These are phyloP conservation scores for Orchestia grillus DNA, from an alignment of 1,140 invertebrate species.

Conservation along the genomic window DNA sequence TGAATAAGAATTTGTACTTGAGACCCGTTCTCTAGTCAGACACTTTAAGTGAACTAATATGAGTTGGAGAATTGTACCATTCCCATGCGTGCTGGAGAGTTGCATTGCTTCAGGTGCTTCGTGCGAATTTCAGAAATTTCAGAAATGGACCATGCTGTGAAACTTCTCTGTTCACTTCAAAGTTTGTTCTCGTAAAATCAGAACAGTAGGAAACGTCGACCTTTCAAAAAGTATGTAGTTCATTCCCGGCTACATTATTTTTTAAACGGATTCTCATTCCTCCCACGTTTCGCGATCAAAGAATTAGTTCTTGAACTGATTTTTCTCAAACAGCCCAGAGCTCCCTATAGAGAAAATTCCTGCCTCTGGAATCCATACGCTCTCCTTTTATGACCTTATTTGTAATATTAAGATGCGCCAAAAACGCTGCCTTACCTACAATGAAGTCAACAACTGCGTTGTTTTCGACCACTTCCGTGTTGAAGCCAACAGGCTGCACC, in stretches of 20 bases:
- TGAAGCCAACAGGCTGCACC: not conserved
- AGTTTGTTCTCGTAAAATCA: not conserved
- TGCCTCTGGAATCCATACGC: not conserved
- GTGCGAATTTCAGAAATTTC: not conserved
- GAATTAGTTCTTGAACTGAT: no score
- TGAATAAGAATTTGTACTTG: not conserved
- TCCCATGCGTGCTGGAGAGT: not conserved
- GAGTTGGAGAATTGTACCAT: not conserved
- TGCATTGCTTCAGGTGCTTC: no score
- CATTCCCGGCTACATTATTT: no score
- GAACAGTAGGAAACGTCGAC: not conserved
- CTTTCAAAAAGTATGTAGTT: no score
- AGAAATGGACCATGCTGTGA: not conserved
- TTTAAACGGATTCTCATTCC: not conserved
- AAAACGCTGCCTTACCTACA: not conserved
- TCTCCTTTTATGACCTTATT: not conserved
- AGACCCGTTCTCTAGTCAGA: not conserved
- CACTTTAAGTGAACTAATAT: not conserved
- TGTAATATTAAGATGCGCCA: no score
- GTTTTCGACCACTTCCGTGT: not conserved
- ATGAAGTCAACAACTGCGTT: slow-evolving; percentile 31
- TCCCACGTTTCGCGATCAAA: not conserved
- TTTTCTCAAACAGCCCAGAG: no score
- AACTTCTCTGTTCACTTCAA: not conserved
- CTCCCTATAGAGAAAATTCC: not conserved